Base-by-base conservation (phyloP, 2,113 vertebrate species). In the Erinaceus europaeus region DNA sequence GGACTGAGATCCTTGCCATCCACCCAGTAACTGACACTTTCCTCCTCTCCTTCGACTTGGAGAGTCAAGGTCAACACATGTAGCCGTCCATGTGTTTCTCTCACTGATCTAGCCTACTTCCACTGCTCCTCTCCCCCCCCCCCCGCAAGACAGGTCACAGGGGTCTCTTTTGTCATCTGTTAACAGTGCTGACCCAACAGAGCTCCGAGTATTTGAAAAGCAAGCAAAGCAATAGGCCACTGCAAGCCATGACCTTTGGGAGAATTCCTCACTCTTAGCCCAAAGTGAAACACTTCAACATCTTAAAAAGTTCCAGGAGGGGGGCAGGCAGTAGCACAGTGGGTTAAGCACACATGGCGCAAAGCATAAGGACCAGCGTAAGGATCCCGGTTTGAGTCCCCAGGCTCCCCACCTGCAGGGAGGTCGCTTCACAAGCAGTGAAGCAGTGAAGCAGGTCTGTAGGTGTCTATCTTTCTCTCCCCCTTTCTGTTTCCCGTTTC, bases 261-360 rank as follows among this genome's bases (percentile, higher is more conserved):
- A 76, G 57, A 42, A 50, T 32, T n/a, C n/a, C 40, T 64, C 44
- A 17, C 55, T 67, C 36, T 71, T 32, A 5, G 18, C 4, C n/a
- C 1, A 62, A 8, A n/a, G n/a, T 3, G 2, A 69, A 29, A 20
- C 11, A 32, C 44, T 15, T 86, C 50, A 71, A 38, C 20, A 32
- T 42, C 73, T 79, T 76, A 27, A 90, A 83, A 72, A 42, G 10
- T 29, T 81, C n/a, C n/a, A n/a, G n/a, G n/a, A n/a, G n/a, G n/a
- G n/a, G n/a, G n/a, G n/a, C n/a, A n/a, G n/a, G n/a, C n/a, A n/a
- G n/a, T n/a, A n/a, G n/a, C n/a, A n/a, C n/a, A n/a, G n/a, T n/a
- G n/a, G n/a, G n/a, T n/a, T n/a, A n/a, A n/a, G n/a, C n/a, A n/a
- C n/a, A n/a, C n/a, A n/a, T n/a, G n/a, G n/a, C n/a, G n/a, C n/a